Conservation (phyloP, 2,888 invertebrate genomes). For the Elgonia sp. region DNA sequence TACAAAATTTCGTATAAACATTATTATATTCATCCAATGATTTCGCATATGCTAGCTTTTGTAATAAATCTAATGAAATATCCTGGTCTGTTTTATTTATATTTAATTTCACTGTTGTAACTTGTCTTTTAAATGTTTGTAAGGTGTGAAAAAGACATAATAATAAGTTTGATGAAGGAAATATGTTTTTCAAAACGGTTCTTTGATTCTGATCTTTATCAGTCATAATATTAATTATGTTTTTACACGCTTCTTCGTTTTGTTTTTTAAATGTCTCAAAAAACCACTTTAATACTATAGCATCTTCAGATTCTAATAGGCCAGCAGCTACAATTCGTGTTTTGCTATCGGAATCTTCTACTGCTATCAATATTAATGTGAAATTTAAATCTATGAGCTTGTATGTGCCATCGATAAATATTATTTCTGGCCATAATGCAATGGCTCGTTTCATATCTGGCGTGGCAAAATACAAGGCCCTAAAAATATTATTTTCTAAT, state of each 20-base stretch:
- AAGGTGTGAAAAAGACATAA: slow-evolving; percentile 33
- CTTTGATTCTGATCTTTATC: slow-evolving; percentile 39
- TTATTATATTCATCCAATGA: slow-evolving; percentile 43
- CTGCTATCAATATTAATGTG: slow-evolving; percentile 52
- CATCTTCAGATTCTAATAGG: slow-evolving; percentile 61
- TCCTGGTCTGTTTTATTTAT: background rate
- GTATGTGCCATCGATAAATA: too few relatives aligned
- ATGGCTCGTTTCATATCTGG: too few relatives aligned
- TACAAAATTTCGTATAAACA: slow-evolving; percentile 49
- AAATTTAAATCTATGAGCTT: slow-evolving; percentile 50
- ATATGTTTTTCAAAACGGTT: background rate
- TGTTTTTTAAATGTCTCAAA: slow-evolving; percentile 60
- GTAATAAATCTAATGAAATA: slow-evolving; percentile 3
- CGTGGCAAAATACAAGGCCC: too few relatives aligned
- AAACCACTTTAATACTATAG: slow-evolving; percentile 51
- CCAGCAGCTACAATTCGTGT: slow-evolving; percentile 66
- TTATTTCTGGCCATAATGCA: too few relatives aligned
- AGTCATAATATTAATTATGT: slow-evolving; percentile 13
- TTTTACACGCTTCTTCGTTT: slow-evolving; percentile 23
- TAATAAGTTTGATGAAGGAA: slow-evolving; percentile 4
- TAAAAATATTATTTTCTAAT: too few relatives aligned
- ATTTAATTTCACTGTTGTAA: slow-evolving; percentile 5
- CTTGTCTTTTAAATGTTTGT: slow-evolving; percentile 27
- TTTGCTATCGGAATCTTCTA: slow-evolving; percentile 57
- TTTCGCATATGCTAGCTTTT: slow-evolving; percentile 35